phyloP scores from a whole-genome alignment of 2,888 invertebrate species.

The Acronicta aceris region DNA sequence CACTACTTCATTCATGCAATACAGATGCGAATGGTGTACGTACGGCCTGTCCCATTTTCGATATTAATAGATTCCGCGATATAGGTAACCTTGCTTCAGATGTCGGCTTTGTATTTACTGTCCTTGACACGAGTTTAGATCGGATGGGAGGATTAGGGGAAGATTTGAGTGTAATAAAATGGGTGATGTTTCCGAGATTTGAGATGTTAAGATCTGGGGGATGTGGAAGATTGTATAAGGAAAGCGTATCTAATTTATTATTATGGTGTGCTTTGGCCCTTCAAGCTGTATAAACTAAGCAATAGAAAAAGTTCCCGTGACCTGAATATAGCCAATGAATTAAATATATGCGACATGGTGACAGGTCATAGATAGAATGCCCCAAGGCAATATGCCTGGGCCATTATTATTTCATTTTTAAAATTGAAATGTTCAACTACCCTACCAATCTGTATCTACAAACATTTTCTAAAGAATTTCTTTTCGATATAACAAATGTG shows the following conservation, averaged over 20 bases:
- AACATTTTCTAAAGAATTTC: no score
- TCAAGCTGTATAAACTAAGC: no score
- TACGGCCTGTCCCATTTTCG: conserved; percentile 37
- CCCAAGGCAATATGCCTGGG: background rate
- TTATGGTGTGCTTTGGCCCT: no score
- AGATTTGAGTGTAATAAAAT: conserved; percentile 20
- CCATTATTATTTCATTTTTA: background rate
- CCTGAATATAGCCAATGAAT: no score
- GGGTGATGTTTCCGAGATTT: conserved; percentile 4
- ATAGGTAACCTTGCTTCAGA: conserved; percentile 18
- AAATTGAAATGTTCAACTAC: no score
- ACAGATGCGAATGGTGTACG: conserved; percentile 39
- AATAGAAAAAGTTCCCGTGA: no score
- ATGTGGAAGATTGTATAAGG: no score
- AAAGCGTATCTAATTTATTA: no score
- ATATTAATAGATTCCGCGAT: conserved; percentile 45
- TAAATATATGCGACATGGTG: no score
- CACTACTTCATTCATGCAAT: conserved; percentile 79
- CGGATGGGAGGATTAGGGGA: conserved; percentile 3
- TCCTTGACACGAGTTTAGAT: conserved; percentile 35
- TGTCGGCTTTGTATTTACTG: conserved; percentile 11
- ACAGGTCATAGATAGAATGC: background rate
- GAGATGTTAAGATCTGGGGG: background rate
- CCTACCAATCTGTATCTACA: no score
- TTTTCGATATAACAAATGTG: no score